Evolutionary conservation across 2,888 invertebrate genomes (phyloP).

Genomic region (Pristionchus entomophagus): DNA sequence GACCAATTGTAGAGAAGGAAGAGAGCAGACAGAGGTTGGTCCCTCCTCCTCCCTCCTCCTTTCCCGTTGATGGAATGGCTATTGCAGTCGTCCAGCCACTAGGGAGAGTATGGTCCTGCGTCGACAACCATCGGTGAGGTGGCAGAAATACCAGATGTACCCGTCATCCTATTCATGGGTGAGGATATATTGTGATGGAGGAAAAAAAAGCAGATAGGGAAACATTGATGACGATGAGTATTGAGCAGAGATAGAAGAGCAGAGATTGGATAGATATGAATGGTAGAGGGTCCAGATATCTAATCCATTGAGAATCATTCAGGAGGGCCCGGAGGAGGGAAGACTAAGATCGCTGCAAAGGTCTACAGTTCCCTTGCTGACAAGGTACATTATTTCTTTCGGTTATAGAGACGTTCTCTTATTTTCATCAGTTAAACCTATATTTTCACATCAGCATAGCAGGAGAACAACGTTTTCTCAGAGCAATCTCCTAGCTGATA

Average conservation of each 20-base stretch:
- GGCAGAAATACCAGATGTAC: conserved; percentile 73
- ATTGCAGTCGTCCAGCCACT: conserved; percentile 25
- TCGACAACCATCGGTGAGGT: conserved; percentile 69
- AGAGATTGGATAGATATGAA: neutral
- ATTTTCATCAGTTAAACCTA: too few species aligned
- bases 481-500: too few species aligned
- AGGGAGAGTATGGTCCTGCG: conserved; percentile 52
- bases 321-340: conserved; percentile 76
- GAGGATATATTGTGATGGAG: too few species aligned
- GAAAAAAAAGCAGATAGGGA: too few species aligned
- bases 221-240: too few species aligned
- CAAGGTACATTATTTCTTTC: too few species aligned
- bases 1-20: conserved; percentile 11
- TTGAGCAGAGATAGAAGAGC: too few species aligned
- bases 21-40: conserved; percentile 18
- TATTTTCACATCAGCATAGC: too few species aligned
- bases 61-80: too few species aligned
- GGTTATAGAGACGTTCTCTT: too few species aligned
- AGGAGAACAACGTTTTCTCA: too few species aligned
- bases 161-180: conserved; percentile 75
- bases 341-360: conserved; percentile 72
- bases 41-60: too few species aligned
- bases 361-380: conserved; percentile 63
- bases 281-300: neutral
- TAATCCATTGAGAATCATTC: conserved; percentile 33